Evolutionary conservation across 2,797 vertebrate genomes (phyloP), one percentile per base, ranked within the genome.

Genomic region (Chaenodraco wilsoni): DNA sequence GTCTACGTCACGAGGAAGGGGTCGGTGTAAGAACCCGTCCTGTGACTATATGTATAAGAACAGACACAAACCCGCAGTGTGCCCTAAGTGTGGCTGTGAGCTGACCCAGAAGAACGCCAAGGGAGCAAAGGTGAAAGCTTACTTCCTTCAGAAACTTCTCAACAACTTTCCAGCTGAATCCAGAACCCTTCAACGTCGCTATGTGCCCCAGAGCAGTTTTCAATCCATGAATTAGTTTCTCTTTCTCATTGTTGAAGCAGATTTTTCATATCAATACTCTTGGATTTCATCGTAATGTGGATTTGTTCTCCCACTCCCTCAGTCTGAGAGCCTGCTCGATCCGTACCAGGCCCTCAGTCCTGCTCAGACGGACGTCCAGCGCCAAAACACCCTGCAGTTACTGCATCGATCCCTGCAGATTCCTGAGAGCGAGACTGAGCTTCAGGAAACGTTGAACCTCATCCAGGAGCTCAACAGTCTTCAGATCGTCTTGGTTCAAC

Each of bases 41-140:
- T 99, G 98, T 84, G 96, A 94, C 83, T 99, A 96, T 0, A 93
- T 98, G 71, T 99, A 99, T 67, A 99, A 98, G 68, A 99, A 99
- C 92, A 94, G 98, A 69, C 97, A 99, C 89, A 99, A 99, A 83
- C 98, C 98, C 4, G 91, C 94, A 0, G 67, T 95, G 84, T 99
- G 98, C 66, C 98, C 98, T 14, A 96, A 91, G 88, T 99, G 98
- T 74, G 97, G 97, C 72, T 97, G 93, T 74, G 96, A 96, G 83
- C 94, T 99, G 84, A 85, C 93, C 82, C 97, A 95, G 92, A 96
- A 96, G 77, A 87, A 78, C 15, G 2, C 63, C 68, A 92, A 91
- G 78, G 89, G 83, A 62, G 12, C 79, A 58, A 93, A 92, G 87
- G 92, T 92, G 11, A 82, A 71, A 21, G 21, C 11, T 40, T 15